Evolutionary conservation across 2,797 vertebrate genomes (phyloP).

Genomic region (Microctenopoma lineatum): DNA sequence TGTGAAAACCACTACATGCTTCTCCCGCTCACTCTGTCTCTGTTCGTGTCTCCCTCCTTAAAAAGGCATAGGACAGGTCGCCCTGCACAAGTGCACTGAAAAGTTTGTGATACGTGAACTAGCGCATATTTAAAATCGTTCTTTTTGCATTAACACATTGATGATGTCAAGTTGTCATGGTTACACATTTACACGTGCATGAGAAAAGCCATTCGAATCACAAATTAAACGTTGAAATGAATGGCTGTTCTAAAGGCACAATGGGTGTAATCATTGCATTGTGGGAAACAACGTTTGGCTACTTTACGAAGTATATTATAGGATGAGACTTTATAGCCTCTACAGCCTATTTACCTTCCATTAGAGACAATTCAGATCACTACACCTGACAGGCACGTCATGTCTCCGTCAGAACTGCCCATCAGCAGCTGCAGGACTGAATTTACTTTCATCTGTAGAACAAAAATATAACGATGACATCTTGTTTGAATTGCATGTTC

Average conservation of each 20-base stretch:
- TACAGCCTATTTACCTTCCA: too few species aligned
- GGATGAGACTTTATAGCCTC: too few species aligned
- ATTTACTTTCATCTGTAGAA: too few species aligned
- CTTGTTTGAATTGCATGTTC: neutral
- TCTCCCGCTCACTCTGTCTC: constrained; percentile 2
- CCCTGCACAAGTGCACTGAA: neutral
- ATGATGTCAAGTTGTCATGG: too few species aligned
- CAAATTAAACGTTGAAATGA: neutral
- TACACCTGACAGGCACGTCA: neutral
- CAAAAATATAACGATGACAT: too few species aligned
- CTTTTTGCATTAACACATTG: too few species aligned
- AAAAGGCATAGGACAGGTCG: constrained; percentile 65
- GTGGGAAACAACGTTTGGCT: neutral
- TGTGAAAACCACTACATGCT: constrained; percentile 48
- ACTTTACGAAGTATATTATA: too few species aligned
- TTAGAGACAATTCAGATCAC: neutral
- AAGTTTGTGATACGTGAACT: neutral
- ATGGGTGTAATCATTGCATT: neutral
- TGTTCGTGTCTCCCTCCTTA: constrained; percentile 49
- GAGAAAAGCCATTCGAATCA: neutral
- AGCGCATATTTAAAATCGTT: neutral
- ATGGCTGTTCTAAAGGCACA: neutral
- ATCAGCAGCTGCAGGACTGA: neutral
- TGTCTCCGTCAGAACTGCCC: neutral
- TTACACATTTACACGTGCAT: too few species aligned